Conservation (phyloP, 2,797 vertebrate species). For the Furcifer pardalis region DNA sequence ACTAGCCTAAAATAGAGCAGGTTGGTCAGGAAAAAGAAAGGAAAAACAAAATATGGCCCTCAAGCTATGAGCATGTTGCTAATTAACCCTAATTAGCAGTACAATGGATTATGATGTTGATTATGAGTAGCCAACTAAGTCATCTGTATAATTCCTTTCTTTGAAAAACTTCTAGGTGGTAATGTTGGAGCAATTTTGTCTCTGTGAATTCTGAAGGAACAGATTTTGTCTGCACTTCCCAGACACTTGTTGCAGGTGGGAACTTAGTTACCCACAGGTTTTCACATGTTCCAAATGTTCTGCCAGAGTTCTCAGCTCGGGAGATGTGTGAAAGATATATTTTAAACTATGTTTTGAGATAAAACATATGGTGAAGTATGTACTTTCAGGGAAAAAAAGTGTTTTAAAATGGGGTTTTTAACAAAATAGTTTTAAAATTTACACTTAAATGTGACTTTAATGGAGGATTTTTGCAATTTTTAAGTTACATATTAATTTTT, state of each 20-base stretch:
- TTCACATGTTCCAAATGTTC: background rate
- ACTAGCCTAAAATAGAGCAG: conserved; percentile 19
- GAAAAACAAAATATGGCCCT: conserved; percentile 40
- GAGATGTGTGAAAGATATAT: background rate
- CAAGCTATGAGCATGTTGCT: background rate
- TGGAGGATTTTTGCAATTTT: background rate
- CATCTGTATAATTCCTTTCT: background rate
- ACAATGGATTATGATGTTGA: background rate
- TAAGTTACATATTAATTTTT: background rate
- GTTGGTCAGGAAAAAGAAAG: conserved; percentile 20
- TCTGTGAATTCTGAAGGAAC: background rate
- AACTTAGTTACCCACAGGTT: background rate
- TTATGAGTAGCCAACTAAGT: background rate
- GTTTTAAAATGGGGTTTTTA: background rate
- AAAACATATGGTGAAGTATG: background rate
- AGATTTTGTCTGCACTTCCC: too few species aligned
- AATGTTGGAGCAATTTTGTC: background rate
- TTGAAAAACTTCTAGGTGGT: background rate
- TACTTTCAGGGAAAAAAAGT: background rate
- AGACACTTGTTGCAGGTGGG: background rate
- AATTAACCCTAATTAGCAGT: conserved; percentile 27
- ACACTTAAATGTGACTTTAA: background rate
- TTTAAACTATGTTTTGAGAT: background rate
- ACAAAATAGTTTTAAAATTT: background rate
- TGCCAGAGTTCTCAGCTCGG: background rate